Evolutionary conservation across 2,797 vertebrate genomes (phyloP), one percentile per base, ranked within the genome.

Genomic region (Acrossocheilus fasciatus): DNA sequence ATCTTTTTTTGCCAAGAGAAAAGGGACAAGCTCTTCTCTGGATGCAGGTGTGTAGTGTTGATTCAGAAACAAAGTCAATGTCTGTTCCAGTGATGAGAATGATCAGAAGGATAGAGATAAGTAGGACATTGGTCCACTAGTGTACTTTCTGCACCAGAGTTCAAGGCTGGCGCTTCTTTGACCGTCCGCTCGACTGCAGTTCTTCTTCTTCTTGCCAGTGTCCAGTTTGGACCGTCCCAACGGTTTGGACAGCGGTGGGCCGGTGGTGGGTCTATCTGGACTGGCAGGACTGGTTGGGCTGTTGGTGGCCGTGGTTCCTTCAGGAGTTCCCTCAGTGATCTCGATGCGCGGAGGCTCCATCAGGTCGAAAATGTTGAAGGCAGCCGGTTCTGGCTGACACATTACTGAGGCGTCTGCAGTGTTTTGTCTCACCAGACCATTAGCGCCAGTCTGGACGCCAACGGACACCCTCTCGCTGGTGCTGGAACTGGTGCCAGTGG

Each of bases 71-170:
- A 11, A 43, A 47, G 26, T 82, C 62, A 69, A 79, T 86, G 45
- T 45, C 76, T 76, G 30, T 39, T 73, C 69, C 78, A 18, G 75
- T 64, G 73, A 93, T 93, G 92, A 86, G 88, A 92, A 93, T 94
- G 92, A 93, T 94, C 94, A 96, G 91, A 96, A 96, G 90, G 96
- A 96, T 93, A 96, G 94, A 87, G 96, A 96, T 93, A 96, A 91
- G 89, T 96, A 96, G 92, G 96, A 96, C 96, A 96, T 96, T 92
- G 96, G 96, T 89, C 95, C 96, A 91, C 96, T 96, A 90, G 94
- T 96, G 94, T 96, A 96, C 91, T 96, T 96, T 88, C 96, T 94
- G 92, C 95, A 96, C 96, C 96, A 96, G 80, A 96, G 94, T 93
- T 96, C 96, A 86, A 96, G 93, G 92, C 96, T 96, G 78, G 95